phyloP scores from a whole-genome alignment of 1,140 invertebrate genomes.

The Cydia amplana region DNA sequence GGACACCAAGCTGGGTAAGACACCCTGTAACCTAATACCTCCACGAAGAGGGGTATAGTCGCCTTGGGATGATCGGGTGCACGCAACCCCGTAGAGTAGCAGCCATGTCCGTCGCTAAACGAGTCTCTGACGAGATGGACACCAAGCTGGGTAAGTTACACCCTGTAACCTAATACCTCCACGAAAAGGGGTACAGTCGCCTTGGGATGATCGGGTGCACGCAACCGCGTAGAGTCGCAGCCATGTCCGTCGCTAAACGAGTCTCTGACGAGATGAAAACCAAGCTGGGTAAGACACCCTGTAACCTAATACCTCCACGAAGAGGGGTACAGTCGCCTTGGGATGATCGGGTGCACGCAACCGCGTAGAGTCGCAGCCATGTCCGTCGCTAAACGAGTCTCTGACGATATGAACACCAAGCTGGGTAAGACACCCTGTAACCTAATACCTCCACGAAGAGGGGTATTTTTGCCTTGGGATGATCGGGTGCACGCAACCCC shows the following conservation, averaged over 20 bases:
- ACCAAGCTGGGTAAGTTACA: no score
- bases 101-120: slow-evolving; percentile 99
- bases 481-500: slow-evolving; percentile 97
- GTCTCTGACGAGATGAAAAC: slow-evolving; percentile 99
- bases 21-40: not conserved
- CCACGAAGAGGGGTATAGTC: slow-evolving; percentile 83
- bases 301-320: not conserved
- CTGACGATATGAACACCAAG: slow-evolving; percentile 80
- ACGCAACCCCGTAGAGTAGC: slow-evolving; percentile 97
- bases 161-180: slow-evolving; percentile 88
- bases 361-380: slow-evolving; percentile 98
- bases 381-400: slow-evolving; percentile 99
- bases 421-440: no score
- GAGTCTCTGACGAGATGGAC: slow-evolving; percentile 89
- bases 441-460: slow-evolving; percentile 98
- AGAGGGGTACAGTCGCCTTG: slow-evolving; percentile 86
- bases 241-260: slow-evolving; percentile 99
- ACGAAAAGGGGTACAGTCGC: slow-evolving; percentile 97
- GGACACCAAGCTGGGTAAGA: slow-evolving; percentile 88
- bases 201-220: slow-evolving; percentile 98
- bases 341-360: slow-evolving; percentile 97
- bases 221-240: slow-evolving; percentile 95
- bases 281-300: slow-evolving; percentile 83
- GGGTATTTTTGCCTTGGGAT: slow-evolving; percentile 95
- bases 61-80: slow-evolving; percentile 95